These are phyloP conservation scores for Chlorocebus sabaeus DNA, from an alignment of 2,113 vertebrate genomes.

Conservation along the genomic window DNA sequence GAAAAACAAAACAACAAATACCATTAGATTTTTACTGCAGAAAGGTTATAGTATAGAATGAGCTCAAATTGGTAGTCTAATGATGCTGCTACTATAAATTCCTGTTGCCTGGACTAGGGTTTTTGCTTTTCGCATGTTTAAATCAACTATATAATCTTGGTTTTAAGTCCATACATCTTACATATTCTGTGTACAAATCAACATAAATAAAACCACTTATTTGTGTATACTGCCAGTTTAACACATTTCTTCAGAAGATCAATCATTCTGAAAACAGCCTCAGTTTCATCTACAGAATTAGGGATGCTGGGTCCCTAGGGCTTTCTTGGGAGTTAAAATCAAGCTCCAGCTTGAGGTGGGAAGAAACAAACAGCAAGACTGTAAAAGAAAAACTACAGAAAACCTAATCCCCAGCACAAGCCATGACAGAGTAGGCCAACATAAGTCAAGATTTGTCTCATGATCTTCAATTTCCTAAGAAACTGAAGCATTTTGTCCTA, in stretches of 20 bases:
- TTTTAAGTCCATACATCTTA: slow-evolving; percentile 26
- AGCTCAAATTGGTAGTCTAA: neutral
- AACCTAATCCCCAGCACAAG: neutral
- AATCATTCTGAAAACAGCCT: neutral
- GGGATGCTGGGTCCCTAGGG: neutral
- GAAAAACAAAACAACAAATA: neutral
- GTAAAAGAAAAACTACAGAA: slow-evolving; percentile 22
- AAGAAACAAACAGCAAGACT: neutral
- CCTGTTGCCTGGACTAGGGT: neutral
- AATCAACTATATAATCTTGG: neutral
- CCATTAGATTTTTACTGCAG: neutral
- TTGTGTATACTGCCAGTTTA: neutral
- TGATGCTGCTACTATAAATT: neutral
- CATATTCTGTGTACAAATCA: neutral
- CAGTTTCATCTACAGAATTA: neutral
- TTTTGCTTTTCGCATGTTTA: slow-evolving; percentile 6
- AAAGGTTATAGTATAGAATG: neutral
- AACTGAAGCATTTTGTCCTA: neutral
- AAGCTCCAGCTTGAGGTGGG: neutral
- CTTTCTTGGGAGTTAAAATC: neutral
- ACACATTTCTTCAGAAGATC: neutral
- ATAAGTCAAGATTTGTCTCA: neutral
- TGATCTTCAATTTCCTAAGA: neutral
- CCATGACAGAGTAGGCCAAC: neutral
- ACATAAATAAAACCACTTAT: neutral